These are phyloP conservation scores for Pteronura brasiliensis DNA, from an alignment of 2,113 vertebrate genomes.

Conservation along the genomic window DNA sequence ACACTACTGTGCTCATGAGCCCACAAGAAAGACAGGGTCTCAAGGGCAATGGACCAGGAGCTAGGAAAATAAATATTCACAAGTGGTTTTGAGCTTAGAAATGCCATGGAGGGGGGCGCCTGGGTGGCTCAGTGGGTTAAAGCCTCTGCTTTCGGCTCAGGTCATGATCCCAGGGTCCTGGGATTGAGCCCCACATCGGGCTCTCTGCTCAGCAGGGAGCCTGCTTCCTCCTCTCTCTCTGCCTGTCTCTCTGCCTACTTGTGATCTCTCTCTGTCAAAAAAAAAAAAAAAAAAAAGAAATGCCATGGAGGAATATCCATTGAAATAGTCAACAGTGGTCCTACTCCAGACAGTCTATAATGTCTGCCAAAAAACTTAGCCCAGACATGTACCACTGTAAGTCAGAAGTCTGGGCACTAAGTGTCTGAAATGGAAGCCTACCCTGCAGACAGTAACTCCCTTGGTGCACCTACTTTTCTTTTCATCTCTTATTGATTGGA, in stretches of 20 bases:
- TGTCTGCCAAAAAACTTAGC: not conserved
- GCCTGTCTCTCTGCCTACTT: too few species aligned
- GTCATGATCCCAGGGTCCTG: too few species aligned
- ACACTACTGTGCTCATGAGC: not conserved
- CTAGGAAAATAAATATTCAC: not conserved
- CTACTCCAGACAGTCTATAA: not conserved
- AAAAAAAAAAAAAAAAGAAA: too few species aligned
- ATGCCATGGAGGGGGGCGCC: not conserved
- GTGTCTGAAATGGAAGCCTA: not conserved
- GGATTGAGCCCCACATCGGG: too few species aligned
- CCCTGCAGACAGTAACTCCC: not conserved
- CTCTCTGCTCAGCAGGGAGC: too few species aligned
- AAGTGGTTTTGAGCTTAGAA: not conserved
- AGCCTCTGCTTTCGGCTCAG: too few species aligned
- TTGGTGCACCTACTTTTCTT: not conserved
- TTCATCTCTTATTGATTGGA: not conserved
- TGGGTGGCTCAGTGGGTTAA: too few species aligned
- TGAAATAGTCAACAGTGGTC: not conserved
- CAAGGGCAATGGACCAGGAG: not conserved
- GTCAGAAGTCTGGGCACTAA: not conserved
- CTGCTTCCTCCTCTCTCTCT: too few species aligned
- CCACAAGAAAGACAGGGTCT: not conserved
- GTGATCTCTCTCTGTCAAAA: too few species aligned
- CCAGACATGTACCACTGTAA: not conserved
- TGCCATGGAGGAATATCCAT: not conserved